A percentile compares a stretch with the other conserved stretches of the same genome.
Conservation (phyloP, 2,888 invertebrate species). For the Xylota sylvarum region DNA sequence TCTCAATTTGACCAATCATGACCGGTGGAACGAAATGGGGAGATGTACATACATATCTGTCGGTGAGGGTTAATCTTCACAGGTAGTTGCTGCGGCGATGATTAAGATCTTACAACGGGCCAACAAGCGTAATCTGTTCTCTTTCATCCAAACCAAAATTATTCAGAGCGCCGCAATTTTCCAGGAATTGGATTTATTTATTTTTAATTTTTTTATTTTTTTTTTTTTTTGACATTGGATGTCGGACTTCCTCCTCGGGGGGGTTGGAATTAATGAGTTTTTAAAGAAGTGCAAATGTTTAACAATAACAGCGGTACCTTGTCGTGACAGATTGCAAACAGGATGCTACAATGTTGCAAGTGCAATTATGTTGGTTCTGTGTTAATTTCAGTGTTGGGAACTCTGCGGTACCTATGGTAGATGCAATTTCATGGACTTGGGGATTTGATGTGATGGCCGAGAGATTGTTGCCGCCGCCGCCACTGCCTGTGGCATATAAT, state of each 20-base stretch:
- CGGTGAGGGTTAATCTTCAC: conserved; percentile 14
- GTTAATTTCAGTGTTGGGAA: conserved; percentile 9
- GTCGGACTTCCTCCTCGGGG: neutral
- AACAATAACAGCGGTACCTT: conserved; percentile 26
- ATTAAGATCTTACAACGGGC: conserved; percentile 39
- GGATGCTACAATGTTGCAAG: conserved; percentile 57
- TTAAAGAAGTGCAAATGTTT: conserved; percentile 58
- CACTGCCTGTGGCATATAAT: conserved; percentile 12
- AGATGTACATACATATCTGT: neutral
- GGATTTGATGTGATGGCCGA: conserved; percentile 18
- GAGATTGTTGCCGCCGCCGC: conserved; percentile 26
- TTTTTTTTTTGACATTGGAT: neutral
- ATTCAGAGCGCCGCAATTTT: conserved; percentile 38
- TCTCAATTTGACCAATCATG: neutral
- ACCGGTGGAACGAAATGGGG: conserved; percentile 2
- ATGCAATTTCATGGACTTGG: conserved; percentile 17
- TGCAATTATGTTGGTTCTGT: conserved; percentile 38
- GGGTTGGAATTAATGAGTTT: conserved; percentile 52
- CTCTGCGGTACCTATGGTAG: neutral
- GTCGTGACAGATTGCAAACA: conserved; percentile 9
- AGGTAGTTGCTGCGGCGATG: conserved; percentile 43
- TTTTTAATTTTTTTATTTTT: neutral
- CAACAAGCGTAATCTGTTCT: conserved; percentile 1
- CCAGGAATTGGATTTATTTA: conserved; percentile 35
- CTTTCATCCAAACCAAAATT: neutral